Base-by-base conservation (phyloP, 2,888 invertebrate species). In the Zhuqinia jingwanae region DNA sequence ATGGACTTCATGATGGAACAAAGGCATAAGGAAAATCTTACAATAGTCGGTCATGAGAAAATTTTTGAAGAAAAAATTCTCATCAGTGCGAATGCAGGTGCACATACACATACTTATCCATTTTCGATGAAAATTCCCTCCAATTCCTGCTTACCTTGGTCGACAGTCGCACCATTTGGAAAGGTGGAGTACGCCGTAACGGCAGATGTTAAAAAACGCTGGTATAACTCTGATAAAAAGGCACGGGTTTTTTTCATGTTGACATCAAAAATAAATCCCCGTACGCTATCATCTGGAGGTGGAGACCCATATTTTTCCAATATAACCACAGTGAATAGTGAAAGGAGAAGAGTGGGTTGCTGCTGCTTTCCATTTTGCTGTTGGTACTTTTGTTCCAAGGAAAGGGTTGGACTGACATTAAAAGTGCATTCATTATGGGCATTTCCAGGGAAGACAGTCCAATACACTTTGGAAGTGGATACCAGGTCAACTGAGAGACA, bases 311-410 rank as follows among this genome's bases (percentile, higher is more conserved):
- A 58, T 25, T 58, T 13, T 25, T 1, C 0, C 25, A 25, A 58
- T 25, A 6, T 20, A 15, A 25, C 1, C 5, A 15, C 20, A 8
- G 11, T 5, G 3, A 8, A 22, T 25, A 58, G 20, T 8, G 11
- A 8, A 1, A 11, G 25, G 15, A 15, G 1, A 1, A 58, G 20
- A 2, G 22, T 25, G 27, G 50, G 50, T 10, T 50, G 50, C 50
- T 58, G 58, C 25, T 58, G 58, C 11, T 13, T 58, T 10, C 58
- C 58, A n/a, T 58, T 58, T 25, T 58, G 58, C 58, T 58, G 58
- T 13, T 58, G 58, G 58, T 58, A 58, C 15, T 5, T 11, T 2
- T 25, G 17, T 13, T 22, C 25, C 10, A 15, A 10, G 1, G 25
- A 58, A 22, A 25, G 13, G 10, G 11, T 58, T 8, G 10, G 25